phyloP scores from a whole-genome alignment of 2,888 invertebrate species.

The Microplitis manilae region DNA sequence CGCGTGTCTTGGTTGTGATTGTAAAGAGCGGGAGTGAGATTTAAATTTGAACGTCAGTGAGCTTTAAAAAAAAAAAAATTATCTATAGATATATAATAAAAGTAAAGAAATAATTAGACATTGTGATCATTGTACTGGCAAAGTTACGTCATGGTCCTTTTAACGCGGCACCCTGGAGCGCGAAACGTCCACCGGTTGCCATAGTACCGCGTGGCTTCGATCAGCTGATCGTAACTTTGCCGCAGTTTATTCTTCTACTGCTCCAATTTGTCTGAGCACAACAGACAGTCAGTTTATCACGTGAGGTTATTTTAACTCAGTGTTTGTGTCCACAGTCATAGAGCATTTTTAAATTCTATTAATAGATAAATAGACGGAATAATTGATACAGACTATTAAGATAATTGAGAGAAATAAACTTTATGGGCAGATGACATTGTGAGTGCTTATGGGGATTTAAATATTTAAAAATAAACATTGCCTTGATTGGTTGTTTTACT shows the following conservation, averaged over 20 bases:
- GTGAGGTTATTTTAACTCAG: neutral
- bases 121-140: neutral
- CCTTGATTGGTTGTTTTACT: neutral
- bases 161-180: conserved; percentile 45
- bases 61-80: neutral
- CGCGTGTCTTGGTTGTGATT: neutral
- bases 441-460: neutral
- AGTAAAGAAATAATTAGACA: neutral
- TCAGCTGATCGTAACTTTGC: conserved; percentile 65
- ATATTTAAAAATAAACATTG: neutral
- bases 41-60: neutral
- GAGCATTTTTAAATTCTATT: neutral
- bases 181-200: conserved; percentile 54
- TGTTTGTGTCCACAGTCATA: neutral
- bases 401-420: neutral
- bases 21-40: neutral
- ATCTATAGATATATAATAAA: neutral
- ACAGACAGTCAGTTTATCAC: conserved; percentile 31
- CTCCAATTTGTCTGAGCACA: conserved; percentile 1
- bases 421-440: neutral
- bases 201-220: conserved; percentile 65
- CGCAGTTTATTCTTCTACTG: conserved; percentile 38
- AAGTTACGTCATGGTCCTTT: neutral
- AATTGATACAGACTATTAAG: neutral
- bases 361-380: neutral